phyloP scores from a whole-genome alignment of 2,113 vertebrate genomes.

The Herpetotheres cachinnans region DNA sequence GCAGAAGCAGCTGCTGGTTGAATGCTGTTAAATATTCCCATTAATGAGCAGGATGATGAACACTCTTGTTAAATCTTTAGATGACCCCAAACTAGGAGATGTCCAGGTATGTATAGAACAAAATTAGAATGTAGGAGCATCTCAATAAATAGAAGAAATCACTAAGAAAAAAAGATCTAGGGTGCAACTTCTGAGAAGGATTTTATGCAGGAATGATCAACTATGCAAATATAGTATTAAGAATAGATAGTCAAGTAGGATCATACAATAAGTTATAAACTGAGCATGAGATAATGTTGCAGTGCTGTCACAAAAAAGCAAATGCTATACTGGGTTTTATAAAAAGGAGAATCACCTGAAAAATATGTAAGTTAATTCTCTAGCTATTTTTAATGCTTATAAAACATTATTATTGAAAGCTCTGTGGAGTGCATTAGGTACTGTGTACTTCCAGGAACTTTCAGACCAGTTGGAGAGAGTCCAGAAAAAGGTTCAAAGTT shows the following conservation, averaged over 20 bases:
- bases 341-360: not conserved
- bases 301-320: not conserved
- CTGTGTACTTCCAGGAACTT: not conserved
- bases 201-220: slow-evolving; percentile 6
- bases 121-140: not conserved
- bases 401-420: not conserved
- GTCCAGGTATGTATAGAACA: not conserved
- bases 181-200: not conserved
- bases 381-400: not conserved
- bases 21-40: not conserved
- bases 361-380: not conserved
- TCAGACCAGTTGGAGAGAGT: not conserved
- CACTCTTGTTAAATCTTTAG: not conserved
- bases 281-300: not conserved
- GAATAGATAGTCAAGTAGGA: not conserved
- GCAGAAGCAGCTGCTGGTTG: not conserved
- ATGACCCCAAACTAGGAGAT: not conserved
- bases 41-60: slow-evolving; percentile 34
- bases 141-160: not conserved
- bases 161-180: not conserved
- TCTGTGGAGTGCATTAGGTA: not conserved
- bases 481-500: not conserved
- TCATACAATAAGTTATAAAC: not conserved
- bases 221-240: not conserved
- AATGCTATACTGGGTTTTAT: not conserved